A percentile compares a stretch with the other conserved stretches of the same genome.
Conservation (phyloP, 2,797 vertebrate species). For the Amazona ochrocephala region DNA sequence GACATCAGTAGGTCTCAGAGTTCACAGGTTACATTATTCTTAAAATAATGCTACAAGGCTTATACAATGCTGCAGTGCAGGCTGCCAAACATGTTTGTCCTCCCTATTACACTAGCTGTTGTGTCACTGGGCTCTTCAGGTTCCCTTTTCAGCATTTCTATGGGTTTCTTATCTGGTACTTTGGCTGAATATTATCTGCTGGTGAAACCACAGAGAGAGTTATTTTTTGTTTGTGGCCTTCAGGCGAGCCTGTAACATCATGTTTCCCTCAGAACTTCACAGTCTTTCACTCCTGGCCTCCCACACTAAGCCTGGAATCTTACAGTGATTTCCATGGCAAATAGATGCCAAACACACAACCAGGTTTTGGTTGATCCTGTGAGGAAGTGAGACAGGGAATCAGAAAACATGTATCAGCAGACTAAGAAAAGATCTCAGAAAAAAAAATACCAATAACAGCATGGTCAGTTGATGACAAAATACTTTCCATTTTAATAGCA, state of each 20-base stretch:
- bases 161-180: background rate
- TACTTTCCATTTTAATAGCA: background rate
- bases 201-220: background rate
- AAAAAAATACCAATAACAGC: background rate
- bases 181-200: background rate
- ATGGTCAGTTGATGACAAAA: background rate
- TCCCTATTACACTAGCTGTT: background rate
- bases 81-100: background rate
- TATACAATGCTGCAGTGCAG: background rate
- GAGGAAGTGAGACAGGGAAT: background rate
- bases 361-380: background rate
- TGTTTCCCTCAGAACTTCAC: background rate
- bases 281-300: background rate
- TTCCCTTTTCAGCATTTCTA: background rate
- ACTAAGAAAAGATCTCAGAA: background rate
- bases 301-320: background rate
- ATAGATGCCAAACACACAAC: background rate
- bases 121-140: background rate
- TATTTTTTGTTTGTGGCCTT: background rate
- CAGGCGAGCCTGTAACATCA: background rate
- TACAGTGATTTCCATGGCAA: background rate
- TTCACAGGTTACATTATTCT: background rate
- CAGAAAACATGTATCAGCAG: background rate
- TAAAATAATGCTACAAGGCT: background rate
- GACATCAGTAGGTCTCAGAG: background rate